These are phyloP conservation scores for Rhopalosiphum padi DNA, from an alignment of 1,140 invertebrate species.

Conservation along the genomic window DNA sequence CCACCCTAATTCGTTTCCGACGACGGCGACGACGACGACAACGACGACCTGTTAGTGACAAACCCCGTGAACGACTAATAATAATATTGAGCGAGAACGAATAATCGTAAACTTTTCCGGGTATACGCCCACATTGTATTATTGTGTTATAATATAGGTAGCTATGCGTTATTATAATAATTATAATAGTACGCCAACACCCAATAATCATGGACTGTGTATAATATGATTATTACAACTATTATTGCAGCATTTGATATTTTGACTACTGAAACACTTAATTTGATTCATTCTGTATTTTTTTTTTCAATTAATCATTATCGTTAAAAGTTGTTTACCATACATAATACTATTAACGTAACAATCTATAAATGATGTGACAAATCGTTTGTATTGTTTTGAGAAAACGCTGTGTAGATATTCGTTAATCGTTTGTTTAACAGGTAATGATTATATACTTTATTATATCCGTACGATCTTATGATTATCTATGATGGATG, in stretches of 20 bases:
- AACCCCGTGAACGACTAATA: constrained; percentile 5
- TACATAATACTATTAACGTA: neutral
- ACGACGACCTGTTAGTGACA: constrained; percentile 50
- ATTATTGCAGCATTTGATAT: neutral
- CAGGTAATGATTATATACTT: too few species aligned
- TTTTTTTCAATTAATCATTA: neutral
- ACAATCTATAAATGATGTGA: too few species aligned
- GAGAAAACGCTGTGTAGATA: too few species aligned
- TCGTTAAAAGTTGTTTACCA: too few species aligned
- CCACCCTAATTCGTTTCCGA: constrained; percentile 35
- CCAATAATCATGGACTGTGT: neutral
- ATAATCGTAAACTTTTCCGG: neutral
- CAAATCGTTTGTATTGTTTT: too few species aligned
- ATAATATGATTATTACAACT: neutral
- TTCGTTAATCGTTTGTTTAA: too few species aligned
- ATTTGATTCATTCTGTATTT: neutral
- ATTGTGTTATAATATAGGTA: neutral
- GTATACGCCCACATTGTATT: neutral
- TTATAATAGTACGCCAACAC: neutral
- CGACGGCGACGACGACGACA: neutral
- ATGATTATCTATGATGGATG: too few species aligned
- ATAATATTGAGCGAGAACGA: neutral
- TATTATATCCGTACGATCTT: too few species aligned
- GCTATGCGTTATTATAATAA: neutral
- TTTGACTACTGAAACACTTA: neutral